Base-by-base conservation (phyloP, 2,888 invertebrate species). In the Andrena bicolor region DNA sequence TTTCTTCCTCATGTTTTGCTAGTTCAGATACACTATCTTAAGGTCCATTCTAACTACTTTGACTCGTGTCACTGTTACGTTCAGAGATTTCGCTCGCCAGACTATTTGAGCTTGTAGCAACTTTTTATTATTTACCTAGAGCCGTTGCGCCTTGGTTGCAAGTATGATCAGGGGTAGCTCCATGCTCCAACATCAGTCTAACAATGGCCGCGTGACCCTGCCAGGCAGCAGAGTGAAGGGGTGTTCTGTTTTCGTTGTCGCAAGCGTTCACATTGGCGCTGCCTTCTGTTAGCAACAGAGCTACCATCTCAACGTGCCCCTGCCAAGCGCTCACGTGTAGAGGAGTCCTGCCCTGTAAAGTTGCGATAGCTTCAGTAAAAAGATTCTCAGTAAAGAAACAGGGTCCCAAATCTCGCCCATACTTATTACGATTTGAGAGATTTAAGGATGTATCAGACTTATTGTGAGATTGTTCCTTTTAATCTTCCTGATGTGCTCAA, bases 91-190 rank as follows among this genome's bases (percentile, higher is more conserved):
- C 10, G 53, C 26, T 53, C 23, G 56, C 0, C 5, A 23, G 2
- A 23, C 3, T 26, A 2, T 56, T 23, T 26, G 13, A 13, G 26
- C 3, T 26, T 13, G 4, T 10, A 56, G 13, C 13, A 13, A 26
- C 0, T 10, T 5, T 30, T 16, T n/a, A 60, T 7, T 10, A 30
- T 89, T 83, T 92, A 96, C 97, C 97, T 82, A 99, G 95, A 8
- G 99, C 98, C 16, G 99, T 99, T 64, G 99, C 99, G 28, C 99
- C 99, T 94, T 99, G 99, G 91, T 98, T 98, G 93, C 99, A 99
- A 0, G 98, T 97, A 89, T 98, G 98, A 94, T 98, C 97, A 23
- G 98, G 97, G 75, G 95, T 94, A 0, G 99, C 98, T 5, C 98
- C 98, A 88, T 96, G 96, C 90, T 96, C 96, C 61, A 99, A 95